Conservation (phyloP, 2,797 vertebrate species). For the Geotria australis region DNA sequence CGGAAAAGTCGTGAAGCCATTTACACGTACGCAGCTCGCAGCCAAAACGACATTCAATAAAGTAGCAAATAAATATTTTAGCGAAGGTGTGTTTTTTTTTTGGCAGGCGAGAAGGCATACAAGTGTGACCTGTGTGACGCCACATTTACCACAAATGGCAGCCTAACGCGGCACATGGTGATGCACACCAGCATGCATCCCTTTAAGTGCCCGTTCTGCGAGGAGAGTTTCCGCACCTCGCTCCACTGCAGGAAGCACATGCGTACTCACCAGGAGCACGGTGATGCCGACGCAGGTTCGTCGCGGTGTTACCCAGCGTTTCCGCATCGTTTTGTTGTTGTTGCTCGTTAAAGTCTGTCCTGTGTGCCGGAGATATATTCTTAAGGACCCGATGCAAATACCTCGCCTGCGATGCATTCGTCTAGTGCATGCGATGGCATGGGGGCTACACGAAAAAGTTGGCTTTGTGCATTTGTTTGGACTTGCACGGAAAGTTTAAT, state of each 20-base stretch:
- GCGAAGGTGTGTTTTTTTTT: neutral
- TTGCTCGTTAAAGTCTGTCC: no score
- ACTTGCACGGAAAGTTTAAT: no score
- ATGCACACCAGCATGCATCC: conserved; percentile 55
- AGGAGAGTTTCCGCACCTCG: conserved; percentile 58
- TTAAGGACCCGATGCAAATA: no score
- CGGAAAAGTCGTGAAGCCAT: no score
- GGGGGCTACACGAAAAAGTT: no score
- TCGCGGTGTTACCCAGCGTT: no score
- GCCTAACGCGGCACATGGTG: conserved; percentile 78
- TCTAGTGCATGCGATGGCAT: no score
- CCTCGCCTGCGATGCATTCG: no score
- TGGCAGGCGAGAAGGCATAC: conserved; percentile 61
- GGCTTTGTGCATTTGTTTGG: no score
- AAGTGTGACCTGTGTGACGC: conserved; percentile 54
- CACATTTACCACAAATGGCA: conserved; percentile 85
- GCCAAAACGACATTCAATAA: neutral
- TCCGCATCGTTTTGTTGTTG: no score
- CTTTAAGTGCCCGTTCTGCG: conserved; percentile 66
- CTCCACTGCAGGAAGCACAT: conserved; percentile 68
- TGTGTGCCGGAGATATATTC: no score
- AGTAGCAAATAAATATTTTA: neutral
- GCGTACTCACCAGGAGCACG: conserved; percentile 12
- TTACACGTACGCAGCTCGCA: no score
- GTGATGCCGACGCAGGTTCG: neutral